Conservation (phyloP, 2,797 vertebrate species). For the Coendou prehensilis region DNA sequence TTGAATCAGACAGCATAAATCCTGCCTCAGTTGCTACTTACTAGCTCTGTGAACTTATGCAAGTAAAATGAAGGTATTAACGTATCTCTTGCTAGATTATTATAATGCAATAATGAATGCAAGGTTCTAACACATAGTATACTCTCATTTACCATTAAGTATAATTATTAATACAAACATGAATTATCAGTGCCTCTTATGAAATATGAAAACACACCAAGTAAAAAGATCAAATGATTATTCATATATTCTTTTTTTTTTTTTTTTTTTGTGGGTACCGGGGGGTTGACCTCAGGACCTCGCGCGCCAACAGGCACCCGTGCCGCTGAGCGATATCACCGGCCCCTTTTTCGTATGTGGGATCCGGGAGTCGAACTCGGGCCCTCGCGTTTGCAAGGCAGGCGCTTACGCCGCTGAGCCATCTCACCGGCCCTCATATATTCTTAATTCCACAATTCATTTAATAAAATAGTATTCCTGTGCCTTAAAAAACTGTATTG, state of each 20-base stretch:
- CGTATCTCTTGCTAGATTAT: neutral
- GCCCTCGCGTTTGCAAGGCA: too few relatives aligned
- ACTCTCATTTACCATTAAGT: conserved; percentile 9
- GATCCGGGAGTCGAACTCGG: too few relatives aligned
- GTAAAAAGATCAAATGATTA: conserved; percentile 42
- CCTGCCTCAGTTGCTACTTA: conserved; percentile 21
- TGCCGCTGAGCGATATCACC: too few relatives aligned
- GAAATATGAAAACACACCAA: conserved; percentile 11
- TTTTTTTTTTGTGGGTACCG: too few relatives aligned
- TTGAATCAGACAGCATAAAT: conserved; percentile 12
- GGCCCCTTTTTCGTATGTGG: too few relatives aligned
- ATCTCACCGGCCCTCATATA: too few relatives aligned
- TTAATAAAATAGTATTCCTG: conserved; percentile 36
- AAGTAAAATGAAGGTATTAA: conserved; percentile 47
- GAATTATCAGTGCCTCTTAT: conserved; percentile 10
- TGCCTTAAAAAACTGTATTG: conserved; percentile 34
- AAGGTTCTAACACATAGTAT: neutral
- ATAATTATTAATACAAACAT: neutral
- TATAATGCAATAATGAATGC: neutral
- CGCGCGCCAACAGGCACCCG: too few relatives aligned
- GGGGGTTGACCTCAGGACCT: too few relatives aligned
- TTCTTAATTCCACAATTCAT: neutral
- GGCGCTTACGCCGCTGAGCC: too few relatives aligned
- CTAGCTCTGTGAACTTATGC: neutral
- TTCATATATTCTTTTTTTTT: neutral